These are phyloP conservation scores for Ochropleura leucogaster DNA, from an alignment of 2,888 invertebrate genomes.

Conservation along the genomic window DNA sequence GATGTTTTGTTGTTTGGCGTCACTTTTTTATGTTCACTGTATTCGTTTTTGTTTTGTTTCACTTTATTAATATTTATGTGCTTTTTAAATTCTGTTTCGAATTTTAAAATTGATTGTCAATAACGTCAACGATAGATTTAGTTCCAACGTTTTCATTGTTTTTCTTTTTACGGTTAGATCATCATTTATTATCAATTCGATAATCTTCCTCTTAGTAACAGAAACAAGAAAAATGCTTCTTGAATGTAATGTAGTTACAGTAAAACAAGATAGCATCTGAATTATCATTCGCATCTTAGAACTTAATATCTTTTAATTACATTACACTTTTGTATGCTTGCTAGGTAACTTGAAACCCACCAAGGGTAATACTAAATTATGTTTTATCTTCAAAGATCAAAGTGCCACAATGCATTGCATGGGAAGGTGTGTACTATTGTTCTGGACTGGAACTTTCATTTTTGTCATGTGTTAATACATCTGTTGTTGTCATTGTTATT, in stretches of 20 bases:
- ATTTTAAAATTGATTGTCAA: conserved; percentile 10
- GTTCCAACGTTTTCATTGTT: conserved; percentile 1
- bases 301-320: conserved; percentile 27
- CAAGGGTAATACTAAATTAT: conserved; percentile 30
- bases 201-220: not conserved
- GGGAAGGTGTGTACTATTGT: conserved; percentile 38
- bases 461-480: conserved; percentile 54
- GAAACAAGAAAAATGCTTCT: not conserved
- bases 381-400: conserved; percentile 37
- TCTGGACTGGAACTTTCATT: conserved; percentile 49
- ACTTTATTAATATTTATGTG: conserved; percentile 21
- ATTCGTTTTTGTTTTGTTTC: conserved; percentile 26
- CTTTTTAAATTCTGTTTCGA: not conserved
- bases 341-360: conserved; percentile 30
- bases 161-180: not conserved
- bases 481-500: conserved; percentile 45
- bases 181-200: not conserved
- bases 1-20: conserved; percentile 51
- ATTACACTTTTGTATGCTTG: conserved; percentile 13
- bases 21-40: conserved; percentile 32
- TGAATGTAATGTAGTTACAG: not conserved
- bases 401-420: conserved; percentile 18
- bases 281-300: conserved; percentile 19
- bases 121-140: not conserved
- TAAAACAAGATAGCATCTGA: conserved; percentile 16